phyloP scores from a whole-genome alignment of 2,113 vertebrate species.

The Picathartes gymnocephalus region DNA sequence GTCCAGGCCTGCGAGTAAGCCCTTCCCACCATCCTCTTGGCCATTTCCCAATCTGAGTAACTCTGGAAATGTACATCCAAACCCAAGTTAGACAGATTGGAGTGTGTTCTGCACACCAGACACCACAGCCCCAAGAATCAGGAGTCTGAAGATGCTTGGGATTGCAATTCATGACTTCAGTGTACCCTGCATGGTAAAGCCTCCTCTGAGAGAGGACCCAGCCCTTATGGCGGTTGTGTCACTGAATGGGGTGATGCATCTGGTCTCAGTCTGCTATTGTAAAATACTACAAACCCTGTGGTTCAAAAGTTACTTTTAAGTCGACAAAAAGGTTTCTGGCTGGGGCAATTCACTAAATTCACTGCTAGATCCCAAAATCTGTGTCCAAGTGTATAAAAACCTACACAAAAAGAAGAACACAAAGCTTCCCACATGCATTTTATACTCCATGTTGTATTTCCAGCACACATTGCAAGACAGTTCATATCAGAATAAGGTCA shows the following conservation, averaged over 20 bases:
- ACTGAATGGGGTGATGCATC: background rate
- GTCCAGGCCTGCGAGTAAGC: too few species aligned
- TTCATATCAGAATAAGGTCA: background rate
- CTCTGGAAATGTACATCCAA: background rate
- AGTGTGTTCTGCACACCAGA: background rate
- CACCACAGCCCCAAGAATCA: background rate
- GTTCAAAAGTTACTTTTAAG: background rate
- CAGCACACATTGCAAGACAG: background rate
- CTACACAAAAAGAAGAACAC: background rate
- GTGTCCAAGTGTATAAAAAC: background rate
- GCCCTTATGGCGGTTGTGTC: background rate
- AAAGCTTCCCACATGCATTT: background rate
- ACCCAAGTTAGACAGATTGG: too few species aligned
- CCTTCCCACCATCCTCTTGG: background rate
- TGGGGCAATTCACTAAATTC: background rate
- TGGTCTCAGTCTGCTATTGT: background rate
- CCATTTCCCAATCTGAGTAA: background rate
- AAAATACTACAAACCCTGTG: background rate
- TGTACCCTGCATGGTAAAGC: background rate
- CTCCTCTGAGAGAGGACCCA: background rate
- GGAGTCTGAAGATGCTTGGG: background rate
- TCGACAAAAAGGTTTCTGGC: background rate
- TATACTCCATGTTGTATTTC: background rate
- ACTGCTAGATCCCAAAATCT: background rate
- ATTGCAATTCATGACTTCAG: background rate